Evolutionary conservation across 2,113 vertebrate species (phyloP).

Genomic region (Pterocles burchelli): DNA sequence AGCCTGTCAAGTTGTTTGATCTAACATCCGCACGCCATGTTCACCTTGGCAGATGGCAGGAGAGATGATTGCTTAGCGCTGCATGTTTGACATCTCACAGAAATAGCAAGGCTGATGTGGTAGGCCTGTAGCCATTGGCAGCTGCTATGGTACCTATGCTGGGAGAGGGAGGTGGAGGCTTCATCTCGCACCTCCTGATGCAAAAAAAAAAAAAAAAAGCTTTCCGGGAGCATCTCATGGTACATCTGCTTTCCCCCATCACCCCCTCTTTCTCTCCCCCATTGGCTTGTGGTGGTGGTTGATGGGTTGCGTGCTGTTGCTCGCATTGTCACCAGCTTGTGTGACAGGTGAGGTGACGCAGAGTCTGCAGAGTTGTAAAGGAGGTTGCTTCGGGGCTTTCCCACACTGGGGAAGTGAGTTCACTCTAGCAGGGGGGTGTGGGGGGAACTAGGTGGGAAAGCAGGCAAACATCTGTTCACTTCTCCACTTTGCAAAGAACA

Average conservation of each 20-base stretch:
- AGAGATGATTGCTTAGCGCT: conserved; percentile 44
- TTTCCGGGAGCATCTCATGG: conserved; percentile 13
- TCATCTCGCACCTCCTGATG: conserved; percentile 23
- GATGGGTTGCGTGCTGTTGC: background rate
- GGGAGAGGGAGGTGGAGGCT: background rate
- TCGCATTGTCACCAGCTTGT: conserved; percentile 50
- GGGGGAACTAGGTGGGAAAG: background rate
- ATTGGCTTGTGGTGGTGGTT: background rate
- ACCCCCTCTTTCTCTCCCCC: background rate
- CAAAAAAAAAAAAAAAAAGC: background rate
- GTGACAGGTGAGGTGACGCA: conserved; percentile 64
- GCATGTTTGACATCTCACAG: conserved; percentile 65
- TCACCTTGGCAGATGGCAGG: conserved; percentile 67
- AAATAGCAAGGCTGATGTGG: conserved; percentile 11
- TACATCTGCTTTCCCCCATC: background rate
- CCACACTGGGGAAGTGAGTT: conserved; percentile 43
- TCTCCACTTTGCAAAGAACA: background rate
- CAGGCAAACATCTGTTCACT: conserved; percentile 62
- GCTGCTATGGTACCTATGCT: background rate
- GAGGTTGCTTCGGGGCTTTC: conserved; percentile 54
- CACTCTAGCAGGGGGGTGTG: background rate
- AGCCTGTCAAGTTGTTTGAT: background rate
- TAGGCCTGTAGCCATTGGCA: conserved; percentile 45
- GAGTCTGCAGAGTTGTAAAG: conserved; percentile 30
- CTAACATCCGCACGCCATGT: background rate